These are phyloP conservation scores for Camptogramma bilineatum DNA, from an alignment of 2,888 invertebrate genomes.

Conservation along the genomic window DNA sequence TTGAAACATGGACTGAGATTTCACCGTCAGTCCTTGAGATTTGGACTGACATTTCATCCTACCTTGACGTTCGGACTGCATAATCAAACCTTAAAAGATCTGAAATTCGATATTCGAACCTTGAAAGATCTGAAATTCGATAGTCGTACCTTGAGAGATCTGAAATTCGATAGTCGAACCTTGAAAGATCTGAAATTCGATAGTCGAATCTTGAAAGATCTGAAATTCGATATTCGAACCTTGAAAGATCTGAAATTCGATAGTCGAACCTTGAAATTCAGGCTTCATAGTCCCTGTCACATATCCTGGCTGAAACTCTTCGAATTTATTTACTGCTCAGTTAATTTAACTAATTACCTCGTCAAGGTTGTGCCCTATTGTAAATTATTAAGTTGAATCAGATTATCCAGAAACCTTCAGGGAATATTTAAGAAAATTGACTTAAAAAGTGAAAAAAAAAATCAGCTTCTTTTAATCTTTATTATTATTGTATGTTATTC, in stretches of 20 bases:
- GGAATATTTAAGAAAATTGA: neutral
- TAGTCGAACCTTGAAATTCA: neutral
- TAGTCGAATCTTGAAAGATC: neutral
- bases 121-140: neutral
- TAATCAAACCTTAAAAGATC: neutral
- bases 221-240: neutral
- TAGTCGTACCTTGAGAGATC: neutral
- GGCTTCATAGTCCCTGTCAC: slow-evolving; percentile 16
- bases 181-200: neutral
- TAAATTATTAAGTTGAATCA: slow-evolving; percentile 17
- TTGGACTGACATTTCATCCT: slow-evolving; percentile 6
- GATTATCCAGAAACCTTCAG: slow-evolving; percentile 14
- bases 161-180: neutral
- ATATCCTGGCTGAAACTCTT: slow-evolving; percentile 43
- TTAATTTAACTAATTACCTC: slow-evolving; percentile 31
- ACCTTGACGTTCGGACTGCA: neutral
- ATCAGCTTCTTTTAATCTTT: no score
- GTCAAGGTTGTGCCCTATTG: slow-evolving; percentile 37
- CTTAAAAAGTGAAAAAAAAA: neutral
- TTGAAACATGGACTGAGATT: slow-evolving; percentile 10
- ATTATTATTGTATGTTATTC: no score
- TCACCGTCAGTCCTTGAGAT: slow-evolving; percentile 10
- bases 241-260: neutral
- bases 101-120: neutral
- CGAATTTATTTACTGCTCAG: slow-evolving; percentile 42